phyloP scores from a whole-genome alignment of 1,140 invertebrate genomes.

The Cecropterus lyciades region DNA sequence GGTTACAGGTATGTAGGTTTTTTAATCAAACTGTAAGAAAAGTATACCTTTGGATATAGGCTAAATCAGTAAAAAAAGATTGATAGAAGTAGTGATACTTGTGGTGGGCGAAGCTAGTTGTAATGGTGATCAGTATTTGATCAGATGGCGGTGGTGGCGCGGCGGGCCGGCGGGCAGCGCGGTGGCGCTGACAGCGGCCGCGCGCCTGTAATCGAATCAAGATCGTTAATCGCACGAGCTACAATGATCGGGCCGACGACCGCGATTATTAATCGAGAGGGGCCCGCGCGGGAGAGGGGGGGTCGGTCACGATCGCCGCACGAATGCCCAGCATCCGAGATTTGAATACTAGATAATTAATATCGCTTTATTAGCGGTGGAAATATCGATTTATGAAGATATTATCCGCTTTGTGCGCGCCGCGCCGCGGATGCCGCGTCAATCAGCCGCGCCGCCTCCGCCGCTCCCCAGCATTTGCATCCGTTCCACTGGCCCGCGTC shows the following conservation, averaged over 20 bases:
- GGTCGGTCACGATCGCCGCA: constrained; percentile 63
- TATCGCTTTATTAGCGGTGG: constrained; percentile 80
- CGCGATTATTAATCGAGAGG: constrained; percentile 54
- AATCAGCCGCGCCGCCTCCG: constrained; percentile 38
- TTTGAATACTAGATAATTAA: constrained; percentile 84
- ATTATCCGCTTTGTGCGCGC: constrained; percentile 67
- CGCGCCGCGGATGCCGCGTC: constrained; percentile 46
- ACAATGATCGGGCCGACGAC: constrained; percentile 48
- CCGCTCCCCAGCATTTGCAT: constrained; percentile 28
- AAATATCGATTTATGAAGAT: constrained; percentile 79
- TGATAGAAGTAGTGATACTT: too few species aligned
- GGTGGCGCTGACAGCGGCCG: constrained; percentile 37
- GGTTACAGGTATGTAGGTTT: too few species aligned
- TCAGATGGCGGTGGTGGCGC: not conserved
- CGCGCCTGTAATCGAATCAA: constrained; percentile 54
- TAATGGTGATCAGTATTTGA: too few species aligned
- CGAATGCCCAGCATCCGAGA: constrained; percentile 67
- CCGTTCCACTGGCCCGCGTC: constrained; percentile 8
- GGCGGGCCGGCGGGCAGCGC: constrained; percentile 4
- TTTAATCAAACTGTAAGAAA: too few species aligned
- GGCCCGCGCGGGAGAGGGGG: constrained; percentile 41
- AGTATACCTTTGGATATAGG: too few species aligned
- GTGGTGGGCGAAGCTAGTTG: too few species aligned
- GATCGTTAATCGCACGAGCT: constrained; percentile 60
- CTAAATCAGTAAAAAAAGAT: too few species aligned